A percentile compares a stretch with the other conserved stretches of the same genome.
Conservation (phyloP, 2,113 vertebrate species). For the Campylorhamphus procurvoides region DNA sequence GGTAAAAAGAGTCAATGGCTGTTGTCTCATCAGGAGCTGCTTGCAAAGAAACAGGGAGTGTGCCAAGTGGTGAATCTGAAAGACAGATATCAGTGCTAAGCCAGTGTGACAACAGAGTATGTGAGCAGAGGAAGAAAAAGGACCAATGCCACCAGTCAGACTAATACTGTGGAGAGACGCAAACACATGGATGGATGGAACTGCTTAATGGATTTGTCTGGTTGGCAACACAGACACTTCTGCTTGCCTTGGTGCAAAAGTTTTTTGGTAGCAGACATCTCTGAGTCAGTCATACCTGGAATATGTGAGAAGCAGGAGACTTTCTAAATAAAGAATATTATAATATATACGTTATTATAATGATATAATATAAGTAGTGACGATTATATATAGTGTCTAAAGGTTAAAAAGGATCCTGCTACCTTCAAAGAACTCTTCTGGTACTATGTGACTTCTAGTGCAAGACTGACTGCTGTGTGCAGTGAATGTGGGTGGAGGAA, state of each 20-base stretch:
- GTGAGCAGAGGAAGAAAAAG: not conserved
- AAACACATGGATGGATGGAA: not conserved
- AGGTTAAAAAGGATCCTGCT: not conserved
- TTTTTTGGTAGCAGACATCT: not conserved
- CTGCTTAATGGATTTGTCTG: not conserved
- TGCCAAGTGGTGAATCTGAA: not conserved
- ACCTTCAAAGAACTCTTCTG: not conserved
- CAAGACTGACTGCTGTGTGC: not conserved
- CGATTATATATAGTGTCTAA: conserved; percentile 32
- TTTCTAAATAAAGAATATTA: conserved; percentile 44
- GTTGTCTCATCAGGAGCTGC: not conserved
- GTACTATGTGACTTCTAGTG: not conserved
- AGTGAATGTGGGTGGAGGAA: not conserved
- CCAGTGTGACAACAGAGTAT: not conserved
- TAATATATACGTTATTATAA: conserved; percentile 44
- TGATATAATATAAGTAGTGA: conserved; percentile 40
- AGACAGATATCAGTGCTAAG: not conserved
- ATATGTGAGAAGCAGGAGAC: not conserved
- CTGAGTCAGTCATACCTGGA: not conserved
- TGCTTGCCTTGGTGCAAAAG: not conserved
- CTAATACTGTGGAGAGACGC: not conserved
- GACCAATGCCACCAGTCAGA: not conserved
- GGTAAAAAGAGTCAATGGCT: not conserved
- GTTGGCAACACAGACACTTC: not conserved
- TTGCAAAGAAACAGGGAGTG: not conserved